Evolutionary conservation across 2,113 vertebrate genomes (phyloP), one percentile per base, ranked within the genome.

Genomic region (Campylorhamphus procurvoides): DNA sequence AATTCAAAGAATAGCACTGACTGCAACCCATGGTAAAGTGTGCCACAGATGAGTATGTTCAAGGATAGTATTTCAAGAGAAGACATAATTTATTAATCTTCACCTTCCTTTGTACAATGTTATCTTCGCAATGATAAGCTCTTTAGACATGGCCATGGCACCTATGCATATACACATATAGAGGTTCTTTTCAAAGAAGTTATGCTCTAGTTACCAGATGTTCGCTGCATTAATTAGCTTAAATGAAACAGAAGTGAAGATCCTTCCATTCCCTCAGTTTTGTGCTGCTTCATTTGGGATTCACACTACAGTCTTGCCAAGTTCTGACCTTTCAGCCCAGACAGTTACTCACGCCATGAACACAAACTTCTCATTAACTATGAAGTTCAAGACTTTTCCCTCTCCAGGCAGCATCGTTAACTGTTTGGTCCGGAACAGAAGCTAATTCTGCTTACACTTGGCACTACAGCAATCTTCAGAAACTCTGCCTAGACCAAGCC

Each of bases 251-350:
- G 62, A 94, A 92, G 27, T 25, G 35, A 75, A 78, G 67, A 93
- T 69, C 53, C 13, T 47, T 79, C 67, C 64, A 25, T 20, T 14
- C 27, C 75, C 35, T 84, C 29, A 29, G 29, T 71, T 31, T 40
- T 90, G 75, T 63, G 19, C n/a, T 87, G 85, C 58, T 90, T 93
- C 74, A 79, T 91, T 85, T 93, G 29, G 71, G 72, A 92, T 87
- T 55, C 67, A 90, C 18, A 39, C 23, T 31, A 78, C 2, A 58
- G 28, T 60, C 62, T 83, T 47, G 44, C 24, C 33, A 81, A 77
- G 56, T 79, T 78, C 73, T 87, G 76, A 89, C 84, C 89, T 94
- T 95, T 82, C 63, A 95, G 82, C 28, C 71, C 72, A 76, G 77
- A 71, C 53, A 77, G 37, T 63, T 85, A 81, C 25, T 87, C 50